phyloP scores from a whole-genome alignment of 23 tunicate species.

The Botrylloides violaceus region DNA sequence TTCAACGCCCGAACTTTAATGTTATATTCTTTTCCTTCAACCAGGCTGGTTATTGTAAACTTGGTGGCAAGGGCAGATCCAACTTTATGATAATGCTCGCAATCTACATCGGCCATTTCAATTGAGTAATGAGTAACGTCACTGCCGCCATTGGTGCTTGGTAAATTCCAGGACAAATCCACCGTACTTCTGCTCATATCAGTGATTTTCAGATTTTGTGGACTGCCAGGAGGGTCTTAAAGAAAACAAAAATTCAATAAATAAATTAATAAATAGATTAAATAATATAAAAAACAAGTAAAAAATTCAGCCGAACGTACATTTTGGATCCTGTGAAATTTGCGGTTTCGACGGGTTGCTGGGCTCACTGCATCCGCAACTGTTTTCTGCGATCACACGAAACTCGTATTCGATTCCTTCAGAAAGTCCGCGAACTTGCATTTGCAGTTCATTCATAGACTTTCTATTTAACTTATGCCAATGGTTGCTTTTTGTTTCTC shows the following conservation, averaged over 20 bases:
- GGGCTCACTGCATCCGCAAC: slow-evolving; percentile 63
- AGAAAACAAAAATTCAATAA: background rate
- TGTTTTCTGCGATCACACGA: slow-evolving; percentile 78
- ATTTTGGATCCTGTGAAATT: slow-evolving; percentile 64
- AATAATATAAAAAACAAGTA: background rate
- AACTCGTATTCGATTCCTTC: slow-evolving; percentile 88
- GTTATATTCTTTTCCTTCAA: slow-evolving; percentile 21
- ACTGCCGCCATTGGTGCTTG: slow-evolving; percentile 85
- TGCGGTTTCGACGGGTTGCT: slow-evolving; percentile 61
- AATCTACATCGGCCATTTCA: background rate
- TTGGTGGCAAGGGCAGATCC: slow-evolving; percentile 9
- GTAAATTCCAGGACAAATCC: slow-evolving; percentile 67
- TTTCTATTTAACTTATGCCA: slow-evolving; percentile 74
- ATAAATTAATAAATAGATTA: background rate
- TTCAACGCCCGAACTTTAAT: slow-evolving; percentile 43
- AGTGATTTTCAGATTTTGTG: slow-evolving; percentile 41
- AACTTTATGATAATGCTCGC: slow-evolving; percentile 20
- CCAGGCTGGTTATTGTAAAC: slow-evolving; percentile 23
- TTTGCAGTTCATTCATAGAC: slow-evolving; percentile 43
- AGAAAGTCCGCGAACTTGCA: slow-evolving; percentile 44
- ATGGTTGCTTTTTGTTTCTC: slow-evolving; percentile 62
- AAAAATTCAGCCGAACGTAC: slow-evolving; percentile 2
- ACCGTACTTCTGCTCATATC: slow-evolving; percentile 65
- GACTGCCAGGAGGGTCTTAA: slow-evolving; percentile 72
- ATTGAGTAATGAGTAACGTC: slow-evolving; percentile 38